Base-by-base conservation (phyloP, 2,888 invertebrate genomes). In the Cheilosia vernalis region DNA sequence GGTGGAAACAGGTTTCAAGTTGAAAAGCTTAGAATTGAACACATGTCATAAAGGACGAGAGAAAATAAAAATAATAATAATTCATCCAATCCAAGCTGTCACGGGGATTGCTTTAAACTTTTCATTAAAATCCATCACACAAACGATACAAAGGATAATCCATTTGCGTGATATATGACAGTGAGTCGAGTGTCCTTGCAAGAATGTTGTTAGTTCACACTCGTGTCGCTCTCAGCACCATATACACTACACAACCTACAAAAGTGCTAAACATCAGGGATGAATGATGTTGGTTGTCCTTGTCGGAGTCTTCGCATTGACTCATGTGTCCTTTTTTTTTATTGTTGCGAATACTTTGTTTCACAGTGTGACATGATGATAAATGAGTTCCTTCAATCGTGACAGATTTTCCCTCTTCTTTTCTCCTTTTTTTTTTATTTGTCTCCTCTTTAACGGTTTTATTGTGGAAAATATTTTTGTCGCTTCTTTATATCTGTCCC, bases 301-400 rank as follows among this genome's bases (percentile, higher is more conserved):
- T 60, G 66, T 44, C 63, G 37, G 13, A 37, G 37, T 37, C 37
- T 4, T 37, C 53, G 74, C 64, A 53, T 74, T 74, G 74, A 80
- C 67, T 72, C 66, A 24, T 60, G 67, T 76, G 55, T 80, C 66
- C 70, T 66, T 44, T 70, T 63, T 51, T 56, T 49, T 5, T n/a
- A n/a, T n/a, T n/a, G n/a, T n/a, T 53, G 6, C 4, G 53, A 80
- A 73, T 55, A 58, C 84, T 74, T 76, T 85, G 76, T 60, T 81
- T 81, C 70, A 66, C 81, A 49, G 64, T 64, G 60, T 85, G 80
- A 85, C 84, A 81, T 19, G 70, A 81, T 85, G 81, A 85, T 81
- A 85, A 81, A 85, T 85, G 80, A 85, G 70, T 81, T 80, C 81
- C 76, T 81, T 85, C 81, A 85, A 76, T 80, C 80, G 84, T 85